A percentile compares a stretch with the other conserved stretches of the same genome.
phyloP scores from a whole-genome alignment of 2,797 vertebrate genomes.

The Tachyglossus aculeatus region DNA sequence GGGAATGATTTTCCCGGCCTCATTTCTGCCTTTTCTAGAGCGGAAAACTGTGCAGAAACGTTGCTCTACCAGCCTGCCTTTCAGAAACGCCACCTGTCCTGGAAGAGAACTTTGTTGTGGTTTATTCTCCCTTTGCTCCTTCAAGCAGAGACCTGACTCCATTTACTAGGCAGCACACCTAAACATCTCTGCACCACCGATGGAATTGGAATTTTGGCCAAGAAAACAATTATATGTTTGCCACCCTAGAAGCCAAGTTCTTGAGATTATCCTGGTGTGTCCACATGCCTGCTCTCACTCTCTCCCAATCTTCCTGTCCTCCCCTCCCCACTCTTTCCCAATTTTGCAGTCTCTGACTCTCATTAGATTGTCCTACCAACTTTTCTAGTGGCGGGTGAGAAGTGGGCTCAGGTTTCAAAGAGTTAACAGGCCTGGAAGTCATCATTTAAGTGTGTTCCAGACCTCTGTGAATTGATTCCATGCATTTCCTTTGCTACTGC shows the following conservation, averaged over 20 bases:
- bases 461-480: background rate
- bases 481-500: constrained; percentile 10
- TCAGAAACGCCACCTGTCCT: background rate
- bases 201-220: background rate
- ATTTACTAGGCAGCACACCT: background rate
- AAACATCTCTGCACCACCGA: background rate
- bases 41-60: background rate
- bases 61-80: constrained; percentile 5
- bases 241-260: background rate
- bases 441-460: background rate
- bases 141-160: constrained; percentile 17
- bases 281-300: background rate
- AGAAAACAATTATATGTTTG: background rate
- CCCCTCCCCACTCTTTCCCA: background rate
- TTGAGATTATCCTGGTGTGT: background rate
- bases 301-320: background rate
- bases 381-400: constrained; percentile 53
- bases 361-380: too few species aligned
- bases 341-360: background rate
- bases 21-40: background rate
- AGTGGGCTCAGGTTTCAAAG: constrained; percentile 49
- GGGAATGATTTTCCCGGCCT: too few species aligned
- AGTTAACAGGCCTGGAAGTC: background rate
- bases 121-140: constrained; percentile 10
- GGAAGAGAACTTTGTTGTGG: background rate